A percentile compares a stretch with the other conserved stretches of the same genome.
These are phyloP conservation scores for Athalia circularis DNA, from an alignment of 2,888 invertebrate genomes.

Conservation along the genomic window DNA sequence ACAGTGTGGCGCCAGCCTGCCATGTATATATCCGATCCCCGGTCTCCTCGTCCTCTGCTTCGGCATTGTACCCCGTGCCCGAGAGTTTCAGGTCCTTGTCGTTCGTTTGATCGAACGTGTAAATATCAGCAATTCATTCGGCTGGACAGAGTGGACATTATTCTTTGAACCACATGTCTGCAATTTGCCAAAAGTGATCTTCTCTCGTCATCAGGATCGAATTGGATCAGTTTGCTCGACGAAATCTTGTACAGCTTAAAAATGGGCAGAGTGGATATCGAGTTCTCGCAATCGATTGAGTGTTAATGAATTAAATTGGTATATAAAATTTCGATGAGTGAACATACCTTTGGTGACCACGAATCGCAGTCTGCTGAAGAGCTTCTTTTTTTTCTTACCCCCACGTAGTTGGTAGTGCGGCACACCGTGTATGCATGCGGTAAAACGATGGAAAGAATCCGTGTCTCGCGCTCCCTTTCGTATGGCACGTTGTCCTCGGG, in stretches of 20 bases:
- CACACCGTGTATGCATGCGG: conserved; percentile 43
- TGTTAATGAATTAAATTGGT: no score
- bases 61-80: conserved; percentile 43
- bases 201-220: no score
- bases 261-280: no score
- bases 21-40: conserved; percentile 44
- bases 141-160: not conserved
- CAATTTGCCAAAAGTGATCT: no score
- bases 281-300: no score
- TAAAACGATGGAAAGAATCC: conserved; percentile 37
- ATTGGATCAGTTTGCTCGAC: no score
- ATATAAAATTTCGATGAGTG: not conserved
- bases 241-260: no score
- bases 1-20: conserved; percentile 65
- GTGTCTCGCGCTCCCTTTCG: conserved; percentile 42
- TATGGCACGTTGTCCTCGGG: conserved; percentile 43
- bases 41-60: conserved; percentile 39
- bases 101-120: not conserved
- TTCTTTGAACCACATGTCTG: no score
- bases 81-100: conserved; percentile 32
- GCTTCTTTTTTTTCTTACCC: not conserved
- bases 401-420: not conserved
- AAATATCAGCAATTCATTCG: not conserved
- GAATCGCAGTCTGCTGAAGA: not conserved
- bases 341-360: not conserved